Percentiles rank a stretch among this genome's conserved stretches.
Evolutionary conservation across 2,113 vertebrate genomes (phyloP).

Genomic region (Accipiter cooperii): DNA sequence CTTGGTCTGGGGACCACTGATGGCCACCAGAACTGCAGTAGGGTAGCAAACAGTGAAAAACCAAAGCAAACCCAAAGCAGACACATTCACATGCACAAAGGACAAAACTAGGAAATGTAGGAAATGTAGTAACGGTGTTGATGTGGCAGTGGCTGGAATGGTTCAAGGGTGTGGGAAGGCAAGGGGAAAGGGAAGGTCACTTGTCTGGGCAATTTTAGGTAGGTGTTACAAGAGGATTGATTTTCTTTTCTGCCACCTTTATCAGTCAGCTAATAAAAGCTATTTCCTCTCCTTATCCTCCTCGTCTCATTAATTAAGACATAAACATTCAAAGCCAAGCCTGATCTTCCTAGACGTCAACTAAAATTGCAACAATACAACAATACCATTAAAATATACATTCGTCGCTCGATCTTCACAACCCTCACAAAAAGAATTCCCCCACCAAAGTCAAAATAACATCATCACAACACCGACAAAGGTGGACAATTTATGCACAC

Average conservation of each 20-base stretch:
- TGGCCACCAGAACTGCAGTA: background rate
- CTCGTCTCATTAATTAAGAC: background rate
- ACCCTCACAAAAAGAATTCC: background rate
- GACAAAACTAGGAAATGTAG: background rate
- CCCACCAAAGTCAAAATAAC: background rate
- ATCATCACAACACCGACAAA: background rate
- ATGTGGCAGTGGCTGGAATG: background rate
- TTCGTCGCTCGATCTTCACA: background rate
- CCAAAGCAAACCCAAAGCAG: background rate
- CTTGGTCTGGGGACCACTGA: background rate
- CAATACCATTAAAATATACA: background rate
- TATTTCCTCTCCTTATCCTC: background rate
- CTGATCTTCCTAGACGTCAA: background rate
- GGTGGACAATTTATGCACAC: rapidly evolving
- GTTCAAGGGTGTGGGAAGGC: background rate
- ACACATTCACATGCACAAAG: rapidly evolving
- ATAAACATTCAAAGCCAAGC: background rate
- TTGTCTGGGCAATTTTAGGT: background rate
- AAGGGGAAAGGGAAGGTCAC: background rate
- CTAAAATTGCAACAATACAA: background rate
- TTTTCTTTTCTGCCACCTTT: background rate
- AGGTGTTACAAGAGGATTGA: background rate
- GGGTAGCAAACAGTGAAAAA: background rate
- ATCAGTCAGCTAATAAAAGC: background rate
- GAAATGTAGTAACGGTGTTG: background rate